phyloP scores from a whole-genome alignment of 2,797 vertebrate genomes.

The Tarsius wallacei region DNA sequence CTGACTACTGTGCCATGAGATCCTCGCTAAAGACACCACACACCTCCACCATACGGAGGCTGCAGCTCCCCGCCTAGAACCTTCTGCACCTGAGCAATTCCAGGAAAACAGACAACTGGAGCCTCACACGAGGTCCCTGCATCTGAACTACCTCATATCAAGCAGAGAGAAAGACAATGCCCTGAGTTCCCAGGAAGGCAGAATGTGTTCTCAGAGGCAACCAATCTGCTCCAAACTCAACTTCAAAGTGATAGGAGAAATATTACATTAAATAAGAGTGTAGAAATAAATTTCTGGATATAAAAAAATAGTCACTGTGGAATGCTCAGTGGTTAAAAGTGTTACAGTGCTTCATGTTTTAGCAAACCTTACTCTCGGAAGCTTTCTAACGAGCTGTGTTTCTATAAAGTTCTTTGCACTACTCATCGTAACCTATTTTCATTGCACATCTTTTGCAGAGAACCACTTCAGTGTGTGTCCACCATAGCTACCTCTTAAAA shows the following conservation, averaged over 20 bases:
- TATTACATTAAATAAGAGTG: not conserved
- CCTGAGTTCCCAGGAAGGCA: constrained; percentile 53
- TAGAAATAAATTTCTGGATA: constrained; percentile 60
- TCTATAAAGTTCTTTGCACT: not conserved
- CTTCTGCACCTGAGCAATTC: constrained; percentile 7
- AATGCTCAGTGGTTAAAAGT: constrained; percentile 58
- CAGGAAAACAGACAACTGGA: not conserved
- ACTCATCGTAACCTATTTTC: constrained; percentile 6
- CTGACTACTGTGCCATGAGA: not conserved
- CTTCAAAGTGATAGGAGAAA: constrained; percentile 54
- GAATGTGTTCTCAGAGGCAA: constrained; percentile 49
- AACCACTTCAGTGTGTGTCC: constrained; percentile 9
- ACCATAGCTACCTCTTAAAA: not conserved
- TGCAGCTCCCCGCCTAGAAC: not conserved
- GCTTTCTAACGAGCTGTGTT: constrained; percentile 26
- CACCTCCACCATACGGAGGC: not conserved
- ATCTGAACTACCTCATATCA: constrained; percentile 28
- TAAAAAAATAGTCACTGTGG: constrained; percentile 37
- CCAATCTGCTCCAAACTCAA: constrained; percentile 41
- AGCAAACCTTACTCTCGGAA: not conserved
- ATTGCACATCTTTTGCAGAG: constrained; percentile 64
- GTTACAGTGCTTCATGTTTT: not conserved
- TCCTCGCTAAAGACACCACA: constrained; percentile 55
- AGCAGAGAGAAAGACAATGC: constrained; percentile 60
- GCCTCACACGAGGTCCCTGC: not conserved